These are phyloP conservation scores for Agelastica alni DNA, from an alignment of 2,888 invertebrate genomes.

Conservation along the genomic window DNA sequence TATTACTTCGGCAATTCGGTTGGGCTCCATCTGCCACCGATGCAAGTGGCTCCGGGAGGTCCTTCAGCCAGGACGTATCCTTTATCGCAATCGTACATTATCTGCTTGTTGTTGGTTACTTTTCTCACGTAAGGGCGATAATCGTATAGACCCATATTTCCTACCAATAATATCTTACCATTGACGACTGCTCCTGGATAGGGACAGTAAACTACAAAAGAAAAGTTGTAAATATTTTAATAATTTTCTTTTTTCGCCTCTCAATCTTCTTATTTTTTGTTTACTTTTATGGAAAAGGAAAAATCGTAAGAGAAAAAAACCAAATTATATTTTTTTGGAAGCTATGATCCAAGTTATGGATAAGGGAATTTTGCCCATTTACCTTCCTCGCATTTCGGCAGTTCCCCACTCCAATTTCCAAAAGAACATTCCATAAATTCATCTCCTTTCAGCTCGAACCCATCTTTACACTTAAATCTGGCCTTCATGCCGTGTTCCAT, in stretches of 20 bases:
- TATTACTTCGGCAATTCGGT: constrained; percentile 78
- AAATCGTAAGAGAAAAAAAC: too few relatives aligned
- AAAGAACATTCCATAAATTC: constrained; percentile 84
- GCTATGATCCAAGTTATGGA: too few relatives aligned
- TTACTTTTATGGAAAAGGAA: too few relatives aligned
- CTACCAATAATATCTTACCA: constrained; percentile 89
- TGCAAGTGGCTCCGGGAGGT: constrained; percentile 91
- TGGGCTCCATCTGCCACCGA: constrained; percentile 94
- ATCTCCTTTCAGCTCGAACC: constrained; percentile 77
- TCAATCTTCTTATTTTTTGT: too few relatives aligned
- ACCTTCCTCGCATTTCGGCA: constrained; percentile 84
- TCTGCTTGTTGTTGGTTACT: constrained; percentile 89
- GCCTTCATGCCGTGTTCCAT: constrained; percentile 97
- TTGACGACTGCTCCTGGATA: constrained; percentile 89
- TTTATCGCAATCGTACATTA: constrained; percentile 94
- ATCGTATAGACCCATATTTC: constrained; percentile 95
- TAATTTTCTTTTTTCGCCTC: not conserved
- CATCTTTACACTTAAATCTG: constrained; percentile 90
- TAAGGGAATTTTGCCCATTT: too few relatives aligned
- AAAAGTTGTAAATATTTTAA: not conserved
- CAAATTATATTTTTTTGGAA: too few relatives aligned
- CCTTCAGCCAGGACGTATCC: constrained; percentile 87
- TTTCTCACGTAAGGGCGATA: constrained; percentile 92
- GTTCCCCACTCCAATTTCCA: constrained; percentile 92
- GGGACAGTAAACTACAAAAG: constrained; percentile 79